Base-by-base conservation (phyloP, 2,888 invertebrate species). In the Prenolepis imparis region DNA sequence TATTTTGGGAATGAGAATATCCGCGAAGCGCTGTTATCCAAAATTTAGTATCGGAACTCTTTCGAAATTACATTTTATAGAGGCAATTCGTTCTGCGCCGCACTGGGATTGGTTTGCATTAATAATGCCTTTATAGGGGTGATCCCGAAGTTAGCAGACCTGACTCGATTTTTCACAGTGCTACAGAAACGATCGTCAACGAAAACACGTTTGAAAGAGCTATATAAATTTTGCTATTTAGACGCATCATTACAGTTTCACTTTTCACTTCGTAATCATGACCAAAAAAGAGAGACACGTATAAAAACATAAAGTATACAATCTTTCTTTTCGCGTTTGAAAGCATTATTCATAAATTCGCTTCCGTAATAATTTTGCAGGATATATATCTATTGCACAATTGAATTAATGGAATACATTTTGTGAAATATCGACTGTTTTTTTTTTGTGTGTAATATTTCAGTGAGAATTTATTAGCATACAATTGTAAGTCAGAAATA, bases 101-200 rank as follows among this genome's bases (percentile, higher is more conserved):
- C 90, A 86, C 90, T 89, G 88, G 91, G 90, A 93, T 93, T 93
- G 92, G 89, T 88, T 89, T 92, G 93, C 92, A 93, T 93, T 93
- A 93, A 92, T 93, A 93, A 94, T 92, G 87, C 83, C 88, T 91
- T 91, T 91, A 91, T 91, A 89, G 89, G 52, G 90, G 86, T 90
- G 83, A 88, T 88, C 85, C 82, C 84, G 82, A 89, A 88, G 90
- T 89, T 86, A 81, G 88, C 78, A 83, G 84, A 28, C 82, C 82
- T 44, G 63, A 82, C 81, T 86, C 90, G 90, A 90, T 90, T 88
- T 90, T 90, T 89, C 86, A 85, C 73, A 70, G 77, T 70, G 83
- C 61, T 55, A 24, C 61, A 41, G 64, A 52, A 66, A 36, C 77
- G 32, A 28, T n/a, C 57, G 52, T 68, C 72, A 63, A 77, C 75